A percentile compares a stretch with the other conserved stretches of the same genome.
These are phyloP conservation scores for Pampusana beccarii DNA, from an alignment of 2,113 vertebrate genomes.

Conservation along the genomic window DNA sequence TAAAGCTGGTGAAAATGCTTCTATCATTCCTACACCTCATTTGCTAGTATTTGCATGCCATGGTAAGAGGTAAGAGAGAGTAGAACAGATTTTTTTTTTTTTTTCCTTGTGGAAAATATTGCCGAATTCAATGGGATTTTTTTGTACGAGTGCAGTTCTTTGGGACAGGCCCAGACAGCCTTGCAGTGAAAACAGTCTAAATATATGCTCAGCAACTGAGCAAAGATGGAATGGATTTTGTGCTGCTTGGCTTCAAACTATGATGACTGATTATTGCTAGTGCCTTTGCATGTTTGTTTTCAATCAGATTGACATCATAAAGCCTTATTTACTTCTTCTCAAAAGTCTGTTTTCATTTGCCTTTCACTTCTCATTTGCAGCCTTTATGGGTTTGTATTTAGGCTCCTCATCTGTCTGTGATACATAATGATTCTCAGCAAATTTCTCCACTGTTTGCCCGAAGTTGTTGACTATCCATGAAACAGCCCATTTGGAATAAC, in stretches of 20 bases:
- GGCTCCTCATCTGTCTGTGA: slow-evolving; percentile 10
- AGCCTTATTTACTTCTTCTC: slow-evolving; percentile 53
- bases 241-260: slow-evolving; percentile 19
- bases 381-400: background rate
- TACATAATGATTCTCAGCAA: background rate
- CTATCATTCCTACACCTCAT: background rate
- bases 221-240: slow-evolving; percentile 45
- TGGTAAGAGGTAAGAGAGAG: background rate
- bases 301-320: slow-evolving; percentile 42
- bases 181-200: slow-evolving; percentile 13
- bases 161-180: background rate
- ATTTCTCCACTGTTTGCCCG: background rate
- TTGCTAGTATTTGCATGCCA: background rate
- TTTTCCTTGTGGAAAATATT: background rate
- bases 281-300: slow-evolving; percentile 45
- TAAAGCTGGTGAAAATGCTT: slow-evolving; percentile 8
- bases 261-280: slow-evolving; percentile 29
- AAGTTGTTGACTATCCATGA: slow-evolving; percentile 6
- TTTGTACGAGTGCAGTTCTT: background rate
- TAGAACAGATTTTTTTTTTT: background rate
- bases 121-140: background rate
- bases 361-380: slow-evolving; percentile 46
- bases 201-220: slow-evolving; percentile 26
- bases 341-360: slow-evolving; percentile 45
- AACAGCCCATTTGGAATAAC: slow-evolving; percentile 26